phyloP scores from a whole-genome alignment of 1,140 invertebrate genomes.

The Centruroides sculpturatus region DNA sequence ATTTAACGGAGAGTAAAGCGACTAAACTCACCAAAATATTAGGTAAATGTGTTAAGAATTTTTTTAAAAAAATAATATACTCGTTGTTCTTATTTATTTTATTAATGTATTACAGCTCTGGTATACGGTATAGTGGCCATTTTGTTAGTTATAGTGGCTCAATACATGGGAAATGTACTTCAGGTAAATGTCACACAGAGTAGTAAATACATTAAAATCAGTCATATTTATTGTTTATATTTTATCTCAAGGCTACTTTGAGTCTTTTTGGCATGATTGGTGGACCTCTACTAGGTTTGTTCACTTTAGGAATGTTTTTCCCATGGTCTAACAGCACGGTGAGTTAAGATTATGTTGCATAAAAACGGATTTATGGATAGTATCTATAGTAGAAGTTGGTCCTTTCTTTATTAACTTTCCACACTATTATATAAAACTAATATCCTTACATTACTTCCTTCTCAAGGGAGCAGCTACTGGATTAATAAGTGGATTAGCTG shows the following conservation, averaged over 20 bases:
- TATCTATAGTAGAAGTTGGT: too few relatives aligned
- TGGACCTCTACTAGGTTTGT: constrained; percentile 58
- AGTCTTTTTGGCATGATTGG: constrained; percentile 38
- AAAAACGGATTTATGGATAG: too few relatives aligned
- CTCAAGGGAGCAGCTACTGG: constrained; percentile 2
- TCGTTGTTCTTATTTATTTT: too few relatives aligned
- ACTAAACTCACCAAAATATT: constrained; percentile 36
- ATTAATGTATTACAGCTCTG: constrained; percentile 18
- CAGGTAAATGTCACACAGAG: constrained; percentile 20
- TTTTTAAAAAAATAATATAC: too few relatives aligned
- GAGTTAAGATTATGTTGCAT: not conserved
- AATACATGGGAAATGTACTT: constrained; percentile 25
- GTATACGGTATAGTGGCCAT: constrained; percentile 26
- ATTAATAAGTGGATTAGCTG: constrained; percentile 40
- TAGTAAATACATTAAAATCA: too few relatives aligned
- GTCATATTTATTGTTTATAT: too few relatives aligned
- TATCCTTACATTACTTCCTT: too few relatives aligned
- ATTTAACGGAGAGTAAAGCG: constrained; percentile 31
- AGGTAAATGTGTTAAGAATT: not conserved
- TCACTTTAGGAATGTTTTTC: constrained; percentile 59
- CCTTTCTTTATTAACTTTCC: too few relatives aligned
- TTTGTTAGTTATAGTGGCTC: constrained; percentile 25
- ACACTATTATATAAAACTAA: too few relatives aligned
- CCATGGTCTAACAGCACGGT: constrained; percentile 53
- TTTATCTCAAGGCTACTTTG: constrained; percentile 24